Evolutionary conservation across 2,888 invertebrate species (phyloP).

Genomic region (Epsilonema sp.): DNA sequence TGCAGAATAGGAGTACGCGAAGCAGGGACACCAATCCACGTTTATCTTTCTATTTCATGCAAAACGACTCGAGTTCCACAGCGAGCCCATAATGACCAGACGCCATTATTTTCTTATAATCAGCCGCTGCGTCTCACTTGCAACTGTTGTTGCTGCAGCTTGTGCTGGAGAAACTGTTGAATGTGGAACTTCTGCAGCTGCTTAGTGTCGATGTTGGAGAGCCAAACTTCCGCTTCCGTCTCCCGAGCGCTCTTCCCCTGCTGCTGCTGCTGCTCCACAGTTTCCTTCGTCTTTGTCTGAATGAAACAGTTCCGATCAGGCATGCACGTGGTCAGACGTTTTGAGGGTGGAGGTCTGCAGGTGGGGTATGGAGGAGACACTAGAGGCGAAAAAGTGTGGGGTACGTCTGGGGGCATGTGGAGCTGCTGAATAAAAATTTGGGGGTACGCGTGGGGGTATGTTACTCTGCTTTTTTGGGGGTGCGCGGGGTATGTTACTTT

Average conservation of each 20-base stretch:
- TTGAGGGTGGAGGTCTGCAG: neutral
- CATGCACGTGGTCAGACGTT: too few relatives aligned
- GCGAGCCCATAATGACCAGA: neutral
- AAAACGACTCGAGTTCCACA: too few relatives aligned
- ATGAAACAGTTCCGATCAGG: too few relatives aligned
- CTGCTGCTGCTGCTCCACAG: too few relatives aligned
- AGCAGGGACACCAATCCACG: too few relatives aligned
- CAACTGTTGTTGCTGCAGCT: conserved; percentile 13
- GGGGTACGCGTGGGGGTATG: too few relatives aligned
- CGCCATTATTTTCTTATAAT: neutral
- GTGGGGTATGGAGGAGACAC: neutral
- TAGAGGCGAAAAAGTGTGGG: too few relatives aligned
- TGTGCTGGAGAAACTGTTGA: conserved; percentile 16
- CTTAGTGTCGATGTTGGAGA: conserved; percentile 13
- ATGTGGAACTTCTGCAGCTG: conserved; percentile 15
- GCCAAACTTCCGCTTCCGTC: conserved; percentile 8
- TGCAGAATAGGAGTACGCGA: too few relatives aligned
- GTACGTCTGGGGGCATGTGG: too few relatives aligned
- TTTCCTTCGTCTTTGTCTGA: too few relatives aligned
- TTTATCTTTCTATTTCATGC: too few relatives aligned
- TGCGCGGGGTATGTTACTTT: neutral
- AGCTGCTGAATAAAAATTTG: too few relatives aligned
- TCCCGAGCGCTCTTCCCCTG: neutral
- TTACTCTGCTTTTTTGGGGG: neutral
- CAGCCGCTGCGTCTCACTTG: conserved; percentile 3